phyloP scores from a whole-genome alignment of 1,140 invertebrate species.

The Scaptodrosophila lebanonensis region DNA sequence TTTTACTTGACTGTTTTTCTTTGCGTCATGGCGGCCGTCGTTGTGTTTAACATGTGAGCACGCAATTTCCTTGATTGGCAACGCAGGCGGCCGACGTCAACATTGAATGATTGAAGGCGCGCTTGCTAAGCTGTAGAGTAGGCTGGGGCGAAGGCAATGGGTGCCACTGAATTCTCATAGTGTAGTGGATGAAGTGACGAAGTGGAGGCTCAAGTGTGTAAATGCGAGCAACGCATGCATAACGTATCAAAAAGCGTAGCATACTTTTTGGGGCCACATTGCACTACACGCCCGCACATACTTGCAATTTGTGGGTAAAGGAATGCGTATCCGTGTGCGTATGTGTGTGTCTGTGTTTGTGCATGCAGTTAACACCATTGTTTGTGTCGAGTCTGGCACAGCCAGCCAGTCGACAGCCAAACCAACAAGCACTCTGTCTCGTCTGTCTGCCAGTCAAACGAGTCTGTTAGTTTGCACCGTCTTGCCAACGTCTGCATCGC shows the following conservation, averaged over 20 bases:
- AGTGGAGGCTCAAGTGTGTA: no score
- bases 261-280: slow-evolving; percentile 41
- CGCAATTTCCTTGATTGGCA: slow-evolving; percentile 71
- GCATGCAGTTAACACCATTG: slow-evolving; percentile 54
- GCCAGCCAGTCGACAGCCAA: slow-evolving; percentile 22
- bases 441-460: slow-evolving; percentile 39
- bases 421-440: neutral
- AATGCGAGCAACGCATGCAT: slow-evolving; percentile 51
- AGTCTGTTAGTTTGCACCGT: slow-evolving; percentile 54
- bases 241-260: slow-evolving; percentile 55
- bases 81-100: slow-evolving; percentile 10
- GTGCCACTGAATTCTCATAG: no score
- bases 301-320: neutral
- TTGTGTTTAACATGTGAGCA: slow-evolving; percentile 63
- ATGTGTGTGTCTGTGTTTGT: slow-evolving; percentile 17
- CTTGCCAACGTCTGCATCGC: slow-evolving; percentile 48
- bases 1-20: slow-evolving; percentile 39
- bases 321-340: slow-evolving; percentile 1
- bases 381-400: slow-evolving; percentile 51
- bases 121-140: slow-evolving; percentile 38
- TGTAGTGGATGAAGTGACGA: no score
- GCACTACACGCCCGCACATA: slow-evolving; percentile 18
- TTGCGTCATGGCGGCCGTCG: slow-evolving; percentile 3
- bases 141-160: slow-evolving; percentile 8
- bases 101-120: slow-evolving; percentile 52